phyloP scores from a whole-genome alignment of 2,888 invertebrate species.

The Agrotis segetum region DNA sequence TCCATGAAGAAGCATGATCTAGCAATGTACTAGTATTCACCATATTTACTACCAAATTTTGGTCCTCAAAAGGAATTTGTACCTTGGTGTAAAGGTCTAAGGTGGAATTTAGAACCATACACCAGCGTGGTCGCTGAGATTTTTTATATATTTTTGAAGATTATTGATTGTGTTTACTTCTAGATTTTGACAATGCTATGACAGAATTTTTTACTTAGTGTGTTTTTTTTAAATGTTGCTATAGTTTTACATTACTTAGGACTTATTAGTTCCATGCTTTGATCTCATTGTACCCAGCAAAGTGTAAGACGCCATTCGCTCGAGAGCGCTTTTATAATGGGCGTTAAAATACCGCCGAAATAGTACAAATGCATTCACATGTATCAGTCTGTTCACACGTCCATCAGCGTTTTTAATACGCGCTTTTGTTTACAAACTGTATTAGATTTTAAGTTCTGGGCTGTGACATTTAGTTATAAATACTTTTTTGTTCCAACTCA shows the following conservation, averaged over 20 bases:
- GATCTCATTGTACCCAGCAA: background rate
- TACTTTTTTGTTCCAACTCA: too few species aligned
- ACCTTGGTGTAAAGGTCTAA: background rate
- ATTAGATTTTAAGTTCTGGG: too few species aligned
- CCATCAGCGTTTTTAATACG: too few species aligned
- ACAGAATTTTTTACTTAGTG: background rate
- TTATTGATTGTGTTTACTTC: background rate
- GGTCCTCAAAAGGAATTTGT: background rate
- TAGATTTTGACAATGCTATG: conserved; percentile 23
- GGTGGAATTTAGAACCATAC: too few species aligned
- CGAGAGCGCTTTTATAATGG: too few species aligned
- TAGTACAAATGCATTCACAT: too few species aligned
- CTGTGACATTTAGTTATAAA: too few species aligned
- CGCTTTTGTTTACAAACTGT: too few species aligned
- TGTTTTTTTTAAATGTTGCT: background rate
- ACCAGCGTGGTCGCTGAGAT: too few species aligned
- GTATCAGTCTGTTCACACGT: too few species aligned
- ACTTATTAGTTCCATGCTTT: background rate
- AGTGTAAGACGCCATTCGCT: too few species aligned
- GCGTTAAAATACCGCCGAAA: too few species aligned
- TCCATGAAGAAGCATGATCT: background rate
- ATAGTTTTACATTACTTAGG: background rate
- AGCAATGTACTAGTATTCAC: background rate
- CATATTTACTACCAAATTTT: conserved; percentile 3
- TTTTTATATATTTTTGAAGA: background rate